Percentiles rank a stretch among this genome's conserved stretches.
Conservation (phyloP, 2,888 invertebrate species). For the Drosophila suboccidentalis region DNA sequence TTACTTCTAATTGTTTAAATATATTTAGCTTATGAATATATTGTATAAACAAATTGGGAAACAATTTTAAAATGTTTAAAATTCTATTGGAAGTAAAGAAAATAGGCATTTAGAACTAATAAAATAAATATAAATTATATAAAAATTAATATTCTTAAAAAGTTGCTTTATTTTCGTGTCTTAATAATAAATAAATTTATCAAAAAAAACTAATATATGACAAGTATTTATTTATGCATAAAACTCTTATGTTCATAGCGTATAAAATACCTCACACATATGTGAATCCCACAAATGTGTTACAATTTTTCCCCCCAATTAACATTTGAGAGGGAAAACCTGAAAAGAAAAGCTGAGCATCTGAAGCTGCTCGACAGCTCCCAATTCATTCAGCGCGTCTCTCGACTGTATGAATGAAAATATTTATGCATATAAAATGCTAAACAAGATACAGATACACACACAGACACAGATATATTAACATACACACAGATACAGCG, state of each 20-base stretch:
- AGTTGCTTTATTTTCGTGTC: no score
- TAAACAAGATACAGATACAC: slow-evolving; percentile 50
- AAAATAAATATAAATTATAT: no score
- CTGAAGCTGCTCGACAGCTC: slow-evolving; percentile 14
- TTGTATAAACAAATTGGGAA: no score
- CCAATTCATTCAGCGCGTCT: slow-evolving; percentile 41
- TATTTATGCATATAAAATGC: slow-evolving; percentile 74
- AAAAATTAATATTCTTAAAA: no score
- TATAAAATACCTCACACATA: slow-evolving; percentile 2
- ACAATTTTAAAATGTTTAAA: no score
- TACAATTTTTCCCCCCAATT: slow-evolving; percentile 20
- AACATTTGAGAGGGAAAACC: slow-evolving; percentile 25
- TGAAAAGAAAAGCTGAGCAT: slow-evolving; percentile 36
- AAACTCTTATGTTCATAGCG: background rate
- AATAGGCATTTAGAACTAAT: no score
- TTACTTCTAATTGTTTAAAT: no score
- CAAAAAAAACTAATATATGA: background rate
- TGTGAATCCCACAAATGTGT: slow-evolving; percentile 12
- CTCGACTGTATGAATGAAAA: slow-evolving; percentile 69
- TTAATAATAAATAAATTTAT: background rate
- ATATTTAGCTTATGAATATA: no score
- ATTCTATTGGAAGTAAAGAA: no score
- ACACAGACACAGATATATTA: slow-evolving; percentile 24
- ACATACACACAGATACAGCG: slow-evolving; percentile 15
- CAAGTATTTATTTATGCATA: background rate